phyloP scores from a whole-genome alignment of 2,888 invertebrate genomes.

The Drosophila nr. medialis region DNA sequence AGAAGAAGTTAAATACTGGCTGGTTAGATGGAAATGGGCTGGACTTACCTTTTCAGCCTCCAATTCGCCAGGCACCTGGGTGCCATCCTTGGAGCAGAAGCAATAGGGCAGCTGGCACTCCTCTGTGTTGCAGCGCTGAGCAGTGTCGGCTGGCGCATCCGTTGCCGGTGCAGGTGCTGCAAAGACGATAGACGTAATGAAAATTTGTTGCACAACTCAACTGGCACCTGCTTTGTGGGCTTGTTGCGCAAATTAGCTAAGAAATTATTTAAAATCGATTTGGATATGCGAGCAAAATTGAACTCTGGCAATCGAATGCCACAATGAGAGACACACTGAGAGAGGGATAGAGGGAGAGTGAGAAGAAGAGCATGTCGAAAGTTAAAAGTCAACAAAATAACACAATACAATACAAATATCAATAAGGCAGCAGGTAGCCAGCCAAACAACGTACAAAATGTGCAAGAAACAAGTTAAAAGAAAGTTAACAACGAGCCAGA shows the following conservation, averaged over 20 bases:
- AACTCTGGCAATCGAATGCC: constrained; percentile 32
- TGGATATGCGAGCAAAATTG: constrained; percentile 55
- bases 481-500: constrained; percentile 66
- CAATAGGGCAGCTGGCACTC: constrained; percentile 94
- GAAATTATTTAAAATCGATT: constrained; percentile 71
- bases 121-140: constrained; percentile 90
- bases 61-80: constrained; percentile 92
- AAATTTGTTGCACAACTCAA: constrained; percentile 8
- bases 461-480: constrained; percentile 79
- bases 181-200: constrained; percentile 54
- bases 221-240: neutral
- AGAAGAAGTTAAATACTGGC: constrained; percentile 11
- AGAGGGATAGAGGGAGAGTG: neutral
- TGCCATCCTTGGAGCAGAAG: constrained; percentile 96
- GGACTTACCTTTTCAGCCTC: constrained; percentile 91
- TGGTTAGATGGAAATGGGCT: neutral
- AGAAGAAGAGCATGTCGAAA: constrained; percentile 50
- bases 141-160: constrained; percentile 92
- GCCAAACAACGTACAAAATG: constrained; percentile 55
- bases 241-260: constrained; percentile 47
- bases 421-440: constrained; percentile 58
- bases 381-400: constrained; percentile 73
- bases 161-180: constrained; percentile 92
- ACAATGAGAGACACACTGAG: constrained; percentile 18
- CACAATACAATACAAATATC: constrained; percentile 79